Evolutionary conservation across 2,888 invertebrate genomes (phyloP), one percentile per base, ranked within the genome.

Genomic region (Nematopogon swammerdamellus): DNA sequence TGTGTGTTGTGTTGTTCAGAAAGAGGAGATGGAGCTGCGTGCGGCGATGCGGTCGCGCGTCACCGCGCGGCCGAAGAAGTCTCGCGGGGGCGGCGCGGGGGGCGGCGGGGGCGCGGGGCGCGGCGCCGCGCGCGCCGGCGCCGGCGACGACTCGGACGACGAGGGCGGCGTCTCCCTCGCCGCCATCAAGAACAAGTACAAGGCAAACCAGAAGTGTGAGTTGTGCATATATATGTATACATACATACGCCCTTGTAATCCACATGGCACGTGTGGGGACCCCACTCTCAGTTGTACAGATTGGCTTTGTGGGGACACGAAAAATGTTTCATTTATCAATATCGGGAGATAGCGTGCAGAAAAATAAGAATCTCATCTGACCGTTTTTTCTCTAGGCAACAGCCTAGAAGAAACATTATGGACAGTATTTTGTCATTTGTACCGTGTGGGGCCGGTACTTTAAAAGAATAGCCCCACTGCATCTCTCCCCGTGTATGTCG

Each of bases 121-220:
- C 25, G 59, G 68, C 16, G 65, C 72, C 18, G 67, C 68, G 18
- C 69, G 72, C 55, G 81, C 83, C 54, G 82, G 84, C 44, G 87
- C 87, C 52, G 88, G 92, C 58, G 93, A 94, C 56, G 95, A 91
- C 54, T 93, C 92, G n/a, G 95, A 95, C 53, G 96, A 95, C 67
- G 95, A 95, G 63, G 93, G 91, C 51, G 91, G 90, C 1, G 94
- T 97, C 60, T 96, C 96, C 1, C 80, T 97, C 18, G 88, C 91
- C 51, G 96, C 96, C 44, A 97, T 97, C 66, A 97, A 97, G 74
- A 95, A 92, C 70, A 91, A 92, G 63, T 96, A 93, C 72, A 97
- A 95, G 66, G 86, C 86, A 52, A 74, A 72, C 0, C 73, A 73
- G 64, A 76, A 75, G 55, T 75, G 74, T 71, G 53, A 56, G 20